A percentile compares a stretch with the other conserved stretches of the same genome.
These are phyloP conservation scores for Brenthis hecate DNA, from an alignment of 2,888 invertebrate genomes.

Conservation along the genomic window DNA sequence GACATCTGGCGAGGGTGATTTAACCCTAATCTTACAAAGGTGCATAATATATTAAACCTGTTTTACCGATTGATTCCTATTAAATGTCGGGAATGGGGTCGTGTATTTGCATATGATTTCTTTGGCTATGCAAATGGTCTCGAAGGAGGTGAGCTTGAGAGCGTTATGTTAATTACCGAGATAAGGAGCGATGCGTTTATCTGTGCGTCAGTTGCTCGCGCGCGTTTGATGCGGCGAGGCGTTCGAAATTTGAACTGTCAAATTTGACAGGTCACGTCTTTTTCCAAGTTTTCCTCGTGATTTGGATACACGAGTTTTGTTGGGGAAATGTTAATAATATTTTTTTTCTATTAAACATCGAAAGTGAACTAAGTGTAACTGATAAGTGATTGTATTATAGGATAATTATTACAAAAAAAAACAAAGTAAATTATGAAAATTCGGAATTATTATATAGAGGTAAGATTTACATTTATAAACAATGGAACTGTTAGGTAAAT, in stretches of 20 bases:
- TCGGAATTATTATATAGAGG: constrained; percentile 73
- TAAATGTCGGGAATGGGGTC: constrained; percentile 68
- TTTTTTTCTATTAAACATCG: not conserved
- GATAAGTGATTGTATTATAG: not conserved
- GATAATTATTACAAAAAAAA: not conserved
- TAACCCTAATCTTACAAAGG: constrained; percentile 77
- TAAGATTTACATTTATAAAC: constrained; percentile 48
- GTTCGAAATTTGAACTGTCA: constrained; percentile 46
- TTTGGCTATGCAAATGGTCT: constrained; percentile 74
- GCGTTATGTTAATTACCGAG: constrained; percentile 73
- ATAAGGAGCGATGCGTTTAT: constrained; percentile 72
- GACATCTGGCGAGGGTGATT: constrained; percentile 68
- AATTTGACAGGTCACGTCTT: constrained; percentile 34
- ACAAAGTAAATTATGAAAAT: constrained; percentile 72
- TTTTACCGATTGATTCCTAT: constrained; percentile 78
- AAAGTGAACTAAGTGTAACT: constrained; percentile 15
- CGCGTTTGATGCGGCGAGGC: constrained; percentile 70
- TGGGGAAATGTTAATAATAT: not conserved
- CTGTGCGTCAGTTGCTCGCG: constrained; percentile 74
- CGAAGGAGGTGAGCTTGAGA: constrained; percentile 65
- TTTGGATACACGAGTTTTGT: constrained; percentile 21
- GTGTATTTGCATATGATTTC: constrained; percentile 76
- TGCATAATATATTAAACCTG: constrained; percentile 69
- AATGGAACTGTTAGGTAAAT: no score
- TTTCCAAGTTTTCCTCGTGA: constrained; percentile 3